Evolutionary conservation across 2,113 vertebrate genomes (phyloP), one percentile per base, ranked within the genome.

Genomic region (Phrynocephalus versicolor): DNA sequence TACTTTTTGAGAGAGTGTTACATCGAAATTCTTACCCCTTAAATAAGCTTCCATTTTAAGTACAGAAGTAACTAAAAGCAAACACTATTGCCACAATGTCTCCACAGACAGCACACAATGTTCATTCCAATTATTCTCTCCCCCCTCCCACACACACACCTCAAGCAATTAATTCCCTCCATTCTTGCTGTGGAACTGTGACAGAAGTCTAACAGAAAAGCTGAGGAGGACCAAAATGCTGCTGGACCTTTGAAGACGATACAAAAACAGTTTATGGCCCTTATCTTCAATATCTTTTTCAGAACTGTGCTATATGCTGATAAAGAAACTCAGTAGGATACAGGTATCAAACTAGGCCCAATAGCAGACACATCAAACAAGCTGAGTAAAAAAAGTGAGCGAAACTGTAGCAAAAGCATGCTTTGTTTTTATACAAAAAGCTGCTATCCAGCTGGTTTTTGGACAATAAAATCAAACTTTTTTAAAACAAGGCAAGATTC

Each of bases 291-390:
- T 15, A 4, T 39, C 6, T 2, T 0, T 7, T 58, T 3, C 2
- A n/a, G 12, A 16, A 2, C 35, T 1, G 58, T 1, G 15, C 0
- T 21, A 33, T 45, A 60, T 19, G 14, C 51, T 51, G 72, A 71
- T 41, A 81, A 76, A 41, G 2, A 13, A 33, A 15, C 6, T 0
- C 67, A 75, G 72, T 67, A 33, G 6, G 27, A 13, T 1, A 1
- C 0, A 33, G 0, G 58, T 3, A 23, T 25, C 21, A 39, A 55
- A 3, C 16, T 6, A 1, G 12, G 79, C 5, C 4, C 2, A 27
- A 16, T 39, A 0, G 1, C 1, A 0, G 0, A 6, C 0, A 27
- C 1, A 2, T 1, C 2, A 18, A 75, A 65, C 21, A 33, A 10
- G 0, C 13, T 1, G 13, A 35, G 55, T 13, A 16, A 57, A n/a